A percentile compares a stretch with the other conserved stretches of the same genome.
Evolutionary conservation across 1,140 invertebrate genomes (phyloP).

Genomic region (Procambarus clarkii): DNA sequence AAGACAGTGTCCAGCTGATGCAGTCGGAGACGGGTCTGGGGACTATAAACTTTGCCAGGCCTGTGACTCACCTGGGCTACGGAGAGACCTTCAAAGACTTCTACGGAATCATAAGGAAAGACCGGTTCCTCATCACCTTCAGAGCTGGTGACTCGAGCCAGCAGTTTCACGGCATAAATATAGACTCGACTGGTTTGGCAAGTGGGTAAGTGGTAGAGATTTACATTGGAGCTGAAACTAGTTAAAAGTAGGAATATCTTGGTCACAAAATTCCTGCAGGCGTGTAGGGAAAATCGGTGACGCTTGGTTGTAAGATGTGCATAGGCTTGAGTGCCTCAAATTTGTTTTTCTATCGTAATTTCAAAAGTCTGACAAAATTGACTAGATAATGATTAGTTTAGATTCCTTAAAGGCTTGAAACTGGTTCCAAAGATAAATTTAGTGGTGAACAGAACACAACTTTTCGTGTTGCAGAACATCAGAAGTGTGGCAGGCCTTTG

Average conservation of each 20-base stretch:
- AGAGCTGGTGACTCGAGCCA: not conserved
- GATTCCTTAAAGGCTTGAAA: too few species aligned
- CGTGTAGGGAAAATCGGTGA: too few species aligned
- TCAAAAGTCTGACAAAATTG: too few species aligned
- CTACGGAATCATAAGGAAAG: slow-evolving; percentile 5
- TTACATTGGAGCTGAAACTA: too few species aligned
- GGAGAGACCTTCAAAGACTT: slow-evolving; percentile 16
- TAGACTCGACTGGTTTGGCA: not conserved
- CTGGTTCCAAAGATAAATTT: too few species aligned
- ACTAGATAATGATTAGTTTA: too few species aligned
- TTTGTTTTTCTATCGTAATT: too few species aligned
- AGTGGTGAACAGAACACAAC: too few species aligned
- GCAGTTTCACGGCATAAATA: slow-evolving; percentile 16
- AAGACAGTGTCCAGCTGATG: not conserved
- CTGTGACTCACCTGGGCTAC: slow-evolving; percentile 17
- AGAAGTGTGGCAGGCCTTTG: not conserved
- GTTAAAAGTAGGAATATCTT: too few species aligned
- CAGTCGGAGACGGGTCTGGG: not conserved
- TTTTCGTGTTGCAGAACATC: not conserved
- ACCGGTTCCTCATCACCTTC: slow-evolving; percentile 14
- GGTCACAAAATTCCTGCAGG: too few species aligned
- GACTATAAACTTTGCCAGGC: not conserved
- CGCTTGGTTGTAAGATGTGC: too few species aligned
- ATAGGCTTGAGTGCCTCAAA: too few species aligned
- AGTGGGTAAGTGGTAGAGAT: not conserved